These are phyloP conservation scores for Harpagoxenus sublaevis DNA, from an alignment of 2,888 invertebrate species.

Conservation along the genomic window DNA sequence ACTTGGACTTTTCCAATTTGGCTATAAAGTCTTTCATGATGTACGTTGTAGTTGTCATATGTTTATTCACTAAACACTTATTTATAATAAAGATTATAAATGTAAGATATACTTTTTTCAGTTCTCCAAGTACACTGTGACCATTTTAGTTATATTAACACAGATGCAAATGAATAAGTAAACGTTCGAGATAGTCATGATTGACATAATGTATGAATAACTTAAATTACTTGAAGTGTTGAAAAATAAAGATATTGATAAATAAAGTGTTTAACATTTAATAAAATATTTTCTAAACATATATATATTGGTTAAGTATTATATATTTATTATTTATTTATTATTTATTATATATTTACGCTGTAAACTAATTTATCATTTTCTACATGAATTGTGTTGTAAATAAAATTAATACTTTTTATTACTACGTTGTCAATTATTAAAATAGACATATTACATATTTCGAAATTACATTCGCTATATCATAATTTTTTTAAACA, in stretches of 20 bases:
- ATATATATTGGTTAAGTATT: neutral
- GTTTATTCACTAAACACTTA: neutral
- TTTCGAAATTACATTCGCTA: neutral
- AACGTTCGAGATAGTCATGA: neutral
- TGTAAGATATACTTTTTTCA: neutral
- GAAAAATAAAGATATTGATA: neutral
- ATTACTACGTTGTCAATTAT: neutral
- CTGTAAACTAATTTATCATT: neutral
- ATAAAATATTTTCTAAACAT: neutral
- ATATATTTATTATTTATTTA: neutral
- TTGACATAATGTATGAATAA: neutral
- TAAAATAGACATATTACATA: neutral
- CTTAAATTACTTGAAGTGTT: neutral
- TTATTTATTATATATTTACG: neutral
- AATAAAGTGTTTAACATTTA: neutral
- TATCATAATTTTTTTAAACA: neutral
- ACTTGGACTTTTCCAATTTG: slow-evolving; percentile 31
- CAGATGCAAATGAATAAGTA: neutral
- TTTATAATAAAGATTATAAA: neutral
- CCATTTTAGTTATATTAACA: slow-evolving; percentile 21
- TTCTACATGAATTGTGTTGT: neutral
- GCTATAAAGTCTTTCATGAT: slow-evolving; percentile 9
- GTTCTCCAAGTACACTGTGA: neutral
- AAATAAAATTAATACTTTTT: neutral
- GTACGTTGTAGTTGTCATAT: neutral